phyloP scores from a whole-genome alignment of 92 coral and sea anemone genomes.

The Paragorgia papillata region DNA sequence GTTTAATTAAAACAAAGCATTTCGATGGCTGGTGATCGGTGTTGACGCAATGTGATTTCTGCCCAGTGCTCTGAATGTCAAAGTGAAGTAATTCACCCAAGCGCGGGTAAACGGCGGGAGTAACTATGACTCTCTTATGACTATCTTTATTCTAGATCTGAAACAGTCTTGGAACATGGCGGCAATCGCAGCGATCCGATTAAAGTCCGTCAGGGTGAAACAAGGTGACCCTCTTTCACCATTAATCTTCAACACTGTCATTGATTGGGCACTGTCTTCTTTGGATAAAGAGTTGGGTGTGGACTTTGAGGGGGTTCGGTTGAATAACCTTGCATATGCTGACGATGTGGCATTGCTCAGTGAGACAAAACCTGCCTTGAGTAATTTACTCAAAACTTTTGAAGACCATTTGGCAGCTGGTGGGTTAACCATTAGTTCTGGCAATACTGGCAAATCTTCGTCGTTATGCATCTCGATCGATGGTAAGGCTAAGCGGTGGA shows the following conservation, averaged over 20 bases:
- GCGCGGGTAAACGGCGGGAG: too few relatives aligned
- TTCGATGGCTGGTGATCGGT: too few relatives aligned
- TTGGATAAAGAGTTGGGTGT: slow-evolving; percentile 1
- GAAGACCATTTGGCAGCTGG: background rate
- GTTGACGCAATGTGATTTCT: too few relatives aligned
- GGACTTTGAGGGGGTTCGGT: background rate
- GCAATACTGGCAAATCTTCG: slow-evolving; percentile 18
- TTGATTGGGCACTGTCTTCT: background rate
- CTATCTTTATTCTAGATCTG: background rate
- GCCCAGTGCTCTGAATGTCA: too few relatives aligned
- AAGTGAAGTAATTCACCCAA: too few relatives aligned
- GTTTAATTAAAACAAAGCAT: too few relatives aligned
- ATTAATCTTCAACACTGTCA: too few relatives aligned
- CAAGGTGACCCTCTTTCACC: too few relatives aligned
- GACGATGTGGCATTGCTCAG: slow-evolving; percentile 30
- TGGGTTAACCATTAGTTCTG: slow-evolving; percentile 24
- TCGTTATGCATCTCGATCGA: slow-evolving; percentile 13
- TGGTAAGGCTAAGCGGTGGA: slow-evolving; percentile 37
- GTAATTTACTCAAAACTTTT: background rate
- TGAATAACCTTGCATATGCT: slow-evolving; percentile 18
- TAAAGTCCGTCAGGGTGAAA: background rate
- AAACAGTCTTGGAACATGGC: background rate
- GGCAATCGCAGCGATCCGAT: background rate
- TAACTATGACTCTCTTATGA: too few relatives aligned
- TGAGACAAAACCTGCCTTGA: slow-evolving; percentile 5